Conservation (phyloP, 2,888 invertebrate genomes). For the Pandemis heparana region DNA sequence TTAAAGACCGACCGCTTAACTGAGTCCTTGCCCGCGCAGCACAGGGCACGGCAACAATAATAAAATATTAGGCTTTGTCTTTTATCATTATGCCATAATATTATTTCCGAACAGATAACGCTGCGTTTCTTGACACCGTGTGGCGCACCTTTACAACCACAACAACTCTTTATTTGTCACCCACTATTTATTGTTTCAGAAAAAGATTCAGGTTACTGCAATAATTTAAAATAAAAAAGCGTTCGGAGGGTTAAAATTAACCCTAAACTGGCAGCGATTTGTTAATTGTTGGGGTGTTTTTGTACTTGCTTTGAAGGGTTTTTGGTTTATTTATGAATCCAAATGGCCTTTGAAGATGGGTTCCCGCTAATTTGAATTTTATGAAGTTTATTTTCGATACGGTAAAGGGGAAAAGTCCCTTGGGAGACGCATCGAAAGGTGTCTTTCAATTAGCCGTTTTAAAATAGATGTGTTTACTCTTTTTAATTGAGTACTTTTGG, state of each 20-base stretch:
- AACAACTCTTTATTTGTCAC: slow-evolving; percentile 62
- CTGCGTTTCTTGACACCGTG: slow-evolving; percentile 45
- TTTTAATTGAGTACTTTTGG: slow-evolving; percentile 8
- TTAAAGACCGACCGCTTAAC: too few species aligned
- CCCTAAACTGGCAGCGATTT: slow-evolving; percentile 78
- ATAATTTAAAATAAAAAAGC: slow-evolving; percentile 60
- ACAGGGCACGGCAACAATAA: too few species aligned
- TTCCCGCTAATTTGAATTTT: slow-evolving; percentile 82
- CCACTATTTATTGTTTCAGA: slow-evolving; percentile 73
- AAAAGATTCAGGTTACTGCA: slow-evolving; percentile 71
- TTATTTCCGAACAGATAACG: slow-evolving; percentile 22
- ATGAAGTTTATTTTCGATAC: slow-evolving; percentile 77
- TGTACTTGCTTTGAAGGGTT: slow-evolving; percentile 64
- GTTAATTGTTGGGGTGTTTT: slow-evolving; percentile 82
- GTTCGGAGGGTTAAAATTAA: slow-evolving; percentile 76
- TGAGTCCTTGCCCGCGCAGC: too few species aligned
- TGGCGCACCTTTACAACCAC: slow-evolving; percentile 45
- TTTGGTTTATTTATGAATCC: slow-evolving; percentile 82
- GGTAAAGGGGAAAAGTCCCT: slow-evolving; percentile 64
- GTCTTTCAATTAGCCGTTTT: slow-evolving; percentile 32
- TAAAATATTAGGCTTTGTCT: too few species aligned
- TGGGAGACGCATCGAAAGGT: slow-evolving; percentile 50
- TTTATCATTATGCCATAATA: too few species aligned
- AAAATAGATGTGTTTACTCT: slow-evolving; percentile 10
- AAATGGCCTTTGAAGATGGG: slow-evolving; percentile 77